Conservation (phyloP, 2,888 invertebrate species). For the Eupithecia pulchellata region DNA sequence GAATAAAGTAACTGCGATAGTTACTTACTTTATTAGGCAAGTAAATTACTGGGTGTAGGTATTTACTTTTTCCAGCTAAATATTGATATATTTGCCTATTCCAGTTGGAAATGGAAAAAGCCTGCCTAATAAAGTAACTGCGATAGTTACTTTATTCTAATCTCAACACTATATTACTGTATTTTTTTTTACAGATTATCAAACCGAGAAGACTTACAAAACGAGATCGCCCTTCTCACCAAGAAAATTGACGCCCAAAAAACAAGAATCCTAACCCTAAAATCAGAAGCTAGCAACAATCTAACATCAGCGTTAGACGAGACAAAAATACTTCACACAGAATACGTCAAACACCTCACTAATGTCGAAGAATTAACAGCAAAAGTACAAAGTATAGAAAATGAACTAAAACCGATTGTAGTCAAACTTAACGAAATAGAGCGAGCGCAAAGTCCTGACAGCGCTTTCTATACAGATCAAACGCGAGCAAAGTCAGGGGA, state of each 20-base stretch:
- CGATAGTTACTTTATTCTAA: too few relatives aligned
- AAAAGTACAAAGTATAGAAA: slow-evolving; percentile 88
- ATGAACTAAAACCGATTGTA: slow-evolving; percentile 85
- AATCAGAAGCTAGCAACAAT: slow-evolving; percentile 88
- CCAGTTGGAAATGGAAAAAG: too few relatives aligned
- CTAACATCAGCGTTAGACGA: slow-evolving; percentile 88
- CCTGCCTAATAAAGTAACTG: too few relatives aligned
- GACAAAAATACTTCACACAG: slow-evolving; percentile 89
- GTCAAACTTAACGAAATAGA: slow-evolving; percentile 74
- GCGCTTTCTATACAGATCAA: slow-evolving; percentile 84
- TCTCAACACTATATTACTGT: too few relatives aligned
- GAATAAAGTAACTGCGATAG: too few relatives aligned
- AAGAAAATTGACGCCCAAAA: slow-evolving; percentile 88
- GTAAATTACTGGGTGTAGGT: too few relatives aligned
- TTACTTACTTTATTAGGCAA: too few relatives aligned
- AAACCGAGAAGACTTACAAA: slow-evolving; percentile 93
- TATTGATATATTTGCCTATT: too few relatives aligned
- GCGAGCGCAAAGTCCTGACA: slow-evolving; percentile 78
- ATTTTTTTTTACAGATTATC: slow-evolving; percentile 85
- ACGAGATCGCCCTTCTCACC: slow-evolving; percentile 88
- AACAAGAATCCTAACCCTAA: slow-evolving; percentile 87
- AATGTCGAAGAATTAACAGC: slow-evolving; percentile 88
- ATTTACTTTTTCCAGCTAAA: too few relatives aligned
- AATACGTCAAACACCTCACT: slow-evolving; percentile 78
- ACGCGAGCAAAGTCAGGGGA: slow-evolving; percentile 80